phyloP scores from a whole-genome alignment of 1,140 invertebrate genomes.

The Tetragnatha versicolor region DNA sequence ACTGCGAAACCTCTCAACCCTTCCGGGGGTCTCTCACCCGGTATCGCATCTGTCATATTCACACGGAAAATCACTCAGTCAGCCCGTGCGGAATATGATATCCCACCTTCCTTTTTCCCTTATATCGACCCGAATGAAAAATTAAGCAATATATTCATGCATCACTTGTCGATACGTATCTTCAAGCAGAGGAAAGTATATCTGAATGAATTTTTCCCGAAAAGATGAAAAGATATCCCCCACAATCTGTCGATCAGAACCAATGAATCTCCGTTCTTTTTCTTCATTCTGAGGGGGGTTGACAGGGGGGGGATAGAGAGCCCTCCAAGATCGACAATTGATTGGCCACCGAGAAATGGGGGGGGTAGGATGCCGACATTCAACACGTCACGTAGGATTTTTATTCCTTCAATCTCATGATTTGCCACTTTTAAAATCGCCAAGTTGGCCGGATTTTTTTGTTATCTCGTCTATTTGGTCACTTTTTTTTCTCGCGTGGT shows the following conservation, averaged over 20 bases:
- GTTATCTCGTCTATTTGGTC: background rate
- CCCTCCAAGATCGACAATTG: conserved; percentile 45
- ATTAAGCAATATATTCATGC: conserved; percentile 13
- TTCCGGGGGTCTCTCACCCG: no score
- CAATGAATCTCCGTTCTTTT: conserved; percentile 13
- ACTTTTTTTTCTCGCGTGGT: background rate
- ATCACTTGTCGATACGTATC: conserved; percentile 22
- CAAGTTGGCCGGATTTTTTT: conserved; percentile 32
- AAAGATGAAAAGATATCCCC: conserved; percentile 42
- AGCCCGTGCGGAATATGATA: conserved; percentile 18
- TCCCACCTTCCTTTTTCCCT: background rate
- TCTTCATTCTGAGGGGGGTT: no score
- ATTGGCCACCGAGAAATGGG: conserved; percentile 27
- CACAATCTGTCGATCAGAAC: conserved; percentile 47
- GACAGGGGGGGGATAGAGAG: conserved; percentile 42
- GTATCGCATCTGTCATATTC: no score
- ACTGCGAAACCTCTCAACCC: no score
- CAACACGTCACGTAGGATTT: conserved; percentile 51
- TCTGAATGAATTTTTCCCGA: conserved; percentile 30
- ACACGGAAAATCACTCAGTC: no score
- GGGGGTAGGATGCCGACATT: conserved; percentile 24
- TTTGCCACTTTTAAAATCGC: conserved; percentile 48
- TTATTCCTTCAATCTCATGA: conserved; percentile 53
- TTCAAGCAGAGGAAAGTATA: conserved; percentile 18
- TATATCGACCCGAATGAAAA: conserved; percentile 14